phyloP scores from a whole-genome alignment of 2,888 invertebrate species.

The Drosophila picticornis region DNA sequence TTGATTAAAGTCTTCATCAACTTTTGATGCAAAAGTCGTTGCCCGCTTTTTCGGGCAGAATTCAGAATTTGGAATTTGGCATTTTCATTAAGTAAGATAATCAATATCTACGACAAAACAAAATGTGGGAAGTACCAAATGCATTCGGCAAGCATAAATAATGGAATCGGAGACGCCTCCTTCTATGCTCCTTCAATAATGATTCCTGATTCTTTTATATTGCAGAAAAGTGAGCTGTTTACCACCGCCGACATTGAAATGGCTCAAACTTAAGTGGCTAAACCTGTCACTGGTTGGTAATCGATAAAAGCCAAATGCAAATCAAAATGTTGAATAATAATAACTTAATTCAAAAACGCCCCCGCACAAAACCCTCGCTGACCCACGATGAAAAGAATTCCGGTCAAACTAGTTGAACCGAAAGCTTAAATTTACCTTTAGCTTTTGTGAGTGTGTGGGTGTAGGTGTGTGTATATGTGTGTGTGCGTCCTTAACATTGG shows the following conservation, averaged over 20 bases:
- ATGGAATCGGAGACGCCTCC: background rate
- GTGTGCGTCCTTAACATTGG: constrained; percentile 5
- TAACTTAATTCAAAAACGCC: constrained; percentile 57
- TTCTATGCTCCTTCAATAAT: background rate
- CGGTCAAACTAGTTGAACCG: constrained; percentile 45
- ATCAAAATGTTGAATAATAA: constrained; percentile 51
- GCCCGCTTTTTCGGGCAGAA: background rate
- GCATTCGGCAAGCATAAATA: background rate
- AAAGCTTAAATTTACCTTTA: background rate
- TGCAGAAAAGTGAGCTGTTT: constrained; percentile 1
- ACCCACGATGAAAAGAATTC: constrained; percentile 24
- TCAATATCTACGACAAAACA: background rate
- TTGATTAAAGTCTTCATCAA: background rate
- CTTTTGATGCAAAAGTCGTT: background rate
- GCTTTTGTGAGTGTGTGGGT: background rate
- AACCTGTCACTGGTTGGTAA: constrained; percentile 45
- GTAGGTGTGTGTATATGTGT: background rate
- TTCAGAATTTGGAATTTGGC: background rate
- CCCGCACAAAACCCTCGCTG: background rate
- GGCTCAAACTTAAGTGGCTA: constrained; percentile 13
- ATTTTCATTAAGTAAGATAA: background rate
- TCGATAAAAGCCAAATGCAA: constrained; percentile 46
- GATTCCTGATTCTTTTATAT: background rate
- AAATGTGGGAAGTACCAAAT: background rate
- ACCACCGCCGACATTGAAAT: background rate